Base-by-base conservation (phyloP, 1,140 invertebrate species). In the Antheraea pernyi region DNA sequence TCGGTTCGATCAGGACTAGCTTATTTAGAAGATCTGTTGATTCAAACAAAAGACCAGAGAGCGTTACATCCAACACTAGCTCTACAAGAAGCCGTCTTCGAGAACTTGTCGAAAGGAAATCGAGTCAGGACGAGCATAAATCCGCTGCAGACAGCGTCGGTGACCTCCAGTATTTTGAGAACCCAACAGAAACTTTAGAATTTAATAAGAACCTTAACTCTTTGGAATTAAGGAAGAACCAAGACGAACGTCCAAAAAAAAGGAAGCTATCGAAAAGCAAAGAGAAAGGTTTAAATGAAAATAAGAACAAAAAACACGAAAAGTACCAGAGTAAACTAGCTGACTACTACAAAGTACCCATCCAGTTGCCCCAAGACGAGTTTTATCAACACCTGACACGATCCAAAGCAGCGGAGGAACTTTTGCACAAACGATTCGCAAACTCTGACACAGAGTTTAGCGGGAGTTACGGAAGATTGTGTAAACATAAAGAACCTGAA, bases 121-220 rank as follows among this genome's bases (percentile, higher is more conserved):
- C 90, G 78, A 87, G 83, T 83, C 88, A 90, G 73, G 90, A 92
- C 78, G 90, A 92, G 72, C 87, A 89, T 75, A 92, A 89, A 71
- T 77, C 85, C 71, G 84, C 86, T 68, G 87, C 88, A 81, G 85
- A 91, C 82, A 83, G 87, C 74, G 85, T 90, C 72, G 84, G 84
- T 76, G 92, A 93, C 71, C 88, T 93, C 59, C 91, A 93, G 70
- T 93, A 93, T 73, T 91, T 93, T 81, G 91, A 92, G 71, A 93
- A 93, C 70, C 92, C 92, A 19, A 82, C 92, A 13, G 91, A 93
- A 75, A 93, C 91, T 46, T 78, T 92, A 65, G 92, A 93, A 74
- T 93, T 92, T 74, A 88, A 92, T 68, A 87, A 80, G 59, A 84
- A 82, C 59, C 82, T 84, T 36, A 88, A 85, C 72, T 89, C 86